phyloP scores from a whole-genome alignment of 92 coral and sea anemone species.

The Bergia sp. region DNA sequence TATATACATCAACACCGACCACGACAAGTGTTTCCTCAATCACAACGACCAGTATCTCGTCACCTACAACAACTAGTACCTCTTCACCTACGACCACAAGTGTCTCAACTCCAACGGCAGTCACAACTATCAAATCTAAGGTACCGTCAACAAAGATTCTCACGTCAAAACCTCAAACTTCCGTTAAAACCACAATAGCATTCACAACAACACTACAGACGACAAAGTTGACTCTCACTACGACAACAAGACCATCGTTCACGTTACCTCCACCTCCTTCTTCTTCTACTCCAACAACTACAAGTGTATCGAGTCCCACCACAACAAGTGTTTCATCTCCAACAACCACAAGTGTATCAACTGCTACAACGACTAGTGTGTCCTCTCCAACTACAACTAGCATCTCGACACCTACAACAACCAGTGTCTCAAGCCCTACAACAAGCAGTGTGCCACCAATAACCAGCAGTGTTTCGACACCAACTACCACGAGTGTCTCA shows the following conservation, averaged over 20 bases:
- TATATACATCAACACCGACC: constrained; percentile 14
- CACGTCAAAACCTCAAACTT: not conserved
- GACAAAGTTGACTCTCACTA: not conserved
- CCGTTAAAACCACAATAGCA: not conserved
- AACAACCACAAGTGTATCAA: not conserved
- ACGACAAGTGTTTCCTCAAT: constrained; percentile 42
- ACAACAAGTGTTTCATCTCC: no score
- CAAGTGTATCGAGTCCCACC: not conserved
- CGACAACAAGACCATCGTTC: not conserved
- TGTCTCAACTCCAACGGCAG: no score
- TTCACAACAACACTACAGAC: not conserved
- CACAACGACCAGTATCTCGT: constrained; percentile 44
- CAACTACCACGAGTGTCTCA: no score
- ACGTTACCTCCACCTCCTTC: not conserved
- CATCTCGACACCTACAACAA: not conserved
- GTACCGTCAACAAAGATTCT: not conserved
- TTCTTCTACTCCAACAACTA: constrained; percentile 4
- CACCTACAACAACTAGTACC: constrained; percentile 44
- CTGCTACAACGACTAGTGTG: not conserved
- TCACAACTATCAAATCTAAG: not conserved
- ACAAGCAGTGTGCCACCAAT: not conserved
- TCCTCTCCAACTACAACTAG: not conserved
- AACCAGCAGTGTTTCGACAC: not conserved
- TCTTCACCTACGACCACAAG: not conserved
- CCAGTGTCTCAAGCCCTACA: not conserved